Evolutionary conservation across 2,113 vertebrate species (phyloP).

Genomic region (Marmota flaviventris): DNA sequence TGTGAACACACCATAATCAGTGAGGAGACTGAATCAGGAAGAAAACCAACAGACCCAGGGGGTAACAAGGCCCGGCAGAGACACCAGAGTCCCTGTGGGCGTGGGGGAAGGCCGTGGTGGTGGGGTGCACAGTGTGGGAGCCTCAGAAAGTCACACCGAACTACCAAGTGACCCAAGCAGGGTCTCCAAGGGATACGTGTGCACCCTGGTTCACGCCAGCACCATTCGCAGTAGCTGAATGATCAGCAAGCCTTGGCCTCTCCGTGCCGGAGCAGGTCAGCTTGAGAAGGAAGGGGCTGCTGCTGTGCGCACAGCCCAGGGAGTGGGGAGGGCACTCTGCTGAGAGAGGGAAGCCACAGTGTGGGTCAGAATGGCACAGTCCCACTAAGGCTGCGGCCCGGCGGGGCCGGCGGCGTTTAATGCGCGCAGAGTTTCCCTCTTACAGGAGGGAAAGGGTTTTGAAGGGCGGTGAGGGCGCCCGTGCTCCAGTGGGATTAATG

Average conservation of each 20-base stretch:
- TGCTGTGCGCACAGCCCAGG: no score
- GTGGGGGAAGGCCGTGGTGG: no score
- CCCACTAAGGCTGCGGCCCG: not conserved
- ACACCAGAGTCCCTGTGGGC: no score
- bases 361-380: not conserved
- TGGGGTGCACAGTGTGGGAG: no score
- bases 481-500: no score
- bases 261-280: no score
- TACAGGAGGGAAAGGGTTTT: not conserved
- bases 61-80: accelerated
- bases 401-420: no score
- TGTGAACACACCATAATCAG: not conserved
- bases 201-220: not conserved
- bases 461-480: no score
- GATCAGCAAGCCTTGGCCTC: no score
- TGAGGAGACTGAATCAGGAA: not conserved
- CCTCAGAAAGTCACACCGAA: no score
- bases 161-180: not conserved
- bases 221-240: not conserved
- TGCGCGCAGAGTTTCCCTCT: no score
- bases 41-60: not conserved
- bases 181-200: not conserved
- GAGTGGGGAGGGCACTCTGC: not conserved
- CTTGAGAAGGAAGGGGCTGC: not conserved
- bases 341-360: not conserved